phyloP scores from a whole-genome alignment of 2,797 vertebrate species.

The Sparidentex hasta region DNA sequence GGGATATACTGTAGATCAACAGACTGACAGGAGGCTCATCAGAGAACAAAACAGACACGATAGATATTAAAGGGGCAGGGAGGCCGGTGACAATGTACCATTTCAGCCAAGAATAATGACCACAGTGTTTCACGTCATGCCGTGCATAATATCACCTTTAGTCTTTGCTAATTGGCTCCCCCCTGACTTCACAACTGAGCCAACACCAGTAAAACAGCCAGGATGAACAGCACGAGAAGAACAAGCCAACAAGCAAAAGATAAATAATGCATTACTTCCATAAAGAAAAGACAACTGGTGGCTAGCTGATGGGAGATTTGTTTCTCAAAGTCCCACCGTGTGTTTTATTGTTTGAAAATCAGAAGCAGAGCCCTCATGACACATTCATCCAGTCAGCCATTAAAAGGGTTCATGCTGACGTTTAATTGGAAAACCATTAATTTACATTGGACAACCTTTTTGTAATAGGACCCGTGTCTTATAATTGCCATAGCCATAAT shows the following conservation, averaged over 20 bases:
- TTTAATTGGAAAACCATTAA: background rate
- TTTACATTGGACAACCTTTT: background rate
- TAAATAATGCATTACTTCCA: background rate
- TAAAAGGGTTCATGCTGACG: background rate
- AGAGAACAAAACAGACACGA: background rate
- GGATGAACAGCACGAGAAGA: background rate
- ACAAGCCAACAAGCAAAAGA: background rate
- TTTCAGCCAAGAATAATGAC: conserved; percentile 17
- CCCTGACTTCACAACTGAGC: conserved; percentile 35
- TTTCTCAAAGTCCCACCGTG: background rate
- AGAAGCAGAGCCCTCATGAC: background rate
- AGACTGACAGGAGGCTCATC: conserved; percentile 6
- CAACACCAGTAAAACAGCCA: conserved; percentile 43
- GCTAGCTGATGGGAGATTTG: background rate
- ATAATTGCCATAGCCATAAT: background rate
- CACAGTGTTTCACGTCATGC: conserved; percentile 18
- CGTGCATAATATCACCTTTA: conserved; percentile 39
- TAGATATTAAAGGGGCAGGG: background rate
- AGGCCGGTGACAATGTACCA: background rate
- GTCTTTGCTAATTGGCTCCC: conserved; percentile 64
- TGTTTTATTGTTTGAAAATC: background rate
- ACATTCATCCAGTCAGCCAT: background rate
- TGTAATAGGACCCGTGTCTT: background rate
- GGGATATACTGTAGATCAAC: background rate
- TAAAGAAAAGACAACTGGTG: background rate